Base-by-base conservation (phyloP, 2,888 invertebrate species). In the Rhingia campestris region DNA sequence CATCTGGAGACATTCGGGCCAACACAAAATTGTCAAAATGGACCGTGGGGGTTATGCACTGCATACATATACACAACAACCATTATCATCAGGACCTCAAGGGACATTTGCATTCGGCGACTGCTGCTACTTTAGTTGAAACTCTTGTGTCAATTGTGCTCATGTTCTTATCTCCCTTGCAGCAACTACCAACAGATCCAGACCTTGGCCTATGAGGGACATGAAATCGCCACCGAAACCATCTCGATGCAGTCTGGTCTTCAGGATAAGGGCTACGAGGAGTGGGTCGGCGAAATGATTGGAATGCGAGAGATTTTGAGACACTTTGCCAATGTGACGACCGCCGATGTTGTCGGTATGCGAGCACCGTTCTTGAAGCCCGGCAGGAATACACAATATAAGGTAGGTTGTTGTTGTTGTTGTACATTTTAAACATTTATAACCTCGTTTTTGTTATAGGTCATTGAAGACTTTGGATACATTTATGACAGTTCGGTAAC, bases 171-270 rank as follows among this genome's bases (percentile, higher is more conserved):
- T 86, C 54, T 85, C 43, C 70, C 85, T 92, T 95, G 92, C 93
- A 97, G 97, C 89, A 98, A 98, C 92, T 98, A 98, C 92, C 96
- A 95, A 87, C 96, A 97, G 94, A 96, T 97, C 22, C 97, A 98
- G 91, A 94, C 96, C 88, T 92, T 98, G 69, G 97, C 97, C 69
- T 95, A 96, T 88, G 95, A 96, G 86, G 97, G 98, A 47, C 97
- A 98, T 89, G 98, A 98, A 93, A 93, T 94, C 82, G 94, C 93
- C 47, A 94, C 94, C 54, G 94, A 94, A 86, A 94, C 94, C 58
- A 93, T 94, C 74, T 94, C 94, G 2, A 92, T 94, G 87, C 97
- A 97, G 89, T 95, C 94, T 89, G 96, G 97, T 54, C 92, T 98
- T 7, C 96, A 98, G 92, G 96, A 96, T 91, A 96, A 96, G 91